These are phyloP conservation scores for Leptinotarsa texana DNA, from an alignment of 1,140 invertebrate genomes.

Conservation along the genomic window DNA sequence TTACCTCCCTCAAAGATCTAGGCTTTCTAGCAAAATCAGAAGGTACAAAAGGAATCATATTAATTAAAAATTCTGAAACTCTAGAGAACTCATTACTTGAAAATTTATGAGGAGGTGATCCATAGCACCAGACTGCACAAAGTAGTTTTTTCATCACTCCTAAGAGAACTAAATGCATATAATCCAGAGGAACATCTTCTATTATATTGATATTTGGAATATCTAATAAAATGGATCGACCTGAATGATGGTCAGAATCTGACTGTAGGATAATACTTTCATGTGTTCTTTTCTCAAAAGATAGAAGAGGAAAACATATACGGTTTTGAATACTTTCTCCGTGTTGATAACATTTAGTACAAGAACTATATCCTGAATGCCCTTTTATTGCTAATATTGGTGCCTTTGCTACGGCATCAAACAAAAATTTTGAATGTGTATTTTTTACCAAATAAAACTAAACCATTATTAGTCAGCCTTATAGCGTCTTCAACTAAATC, in stretches of 20 bases:
- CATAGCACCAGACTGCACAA: conserved; percentile 9
- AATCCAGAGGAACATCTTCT: conserved; percentile 11
- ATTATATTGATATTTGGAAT: conserved; percentile 13
- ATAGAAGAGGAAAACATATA: conserved; percentile 5
- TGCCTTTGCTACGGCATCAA: conserved; percentile 14
- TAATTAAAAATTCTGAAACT: conserved; percentile 1
- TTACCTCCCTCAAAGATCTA: conserved; percentile 36
- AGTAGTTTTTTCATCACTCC: conserved; percentile 14
- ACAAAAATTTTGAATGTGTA: conserved; percentile 15
- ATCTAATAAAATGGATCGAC: background rate
- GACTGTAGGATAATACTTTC: background rate
- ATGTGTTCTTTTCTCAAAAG: conserved; percentile 8
- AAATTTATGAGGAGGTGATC: background rate
- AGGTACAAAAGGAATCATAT: conserved; percentile 30
- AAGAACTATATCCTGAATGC: conserved; percentile 17
- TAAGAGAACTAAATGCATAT: conserved; percentile 12
- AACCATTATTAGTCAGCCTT: background rate
- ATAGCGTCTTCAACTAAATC: conserved; percentile 3
- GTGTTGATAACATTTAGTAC: conserved; percentile 28
- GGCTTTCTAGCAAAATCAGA: conserved; percentile 48
- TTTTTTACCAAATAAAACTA: background rate
- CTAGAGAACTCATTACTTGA: background rate
- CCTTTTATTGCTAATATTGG: conserved; percentile 10
- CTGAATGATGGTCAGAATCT: conserved; percentile 5
- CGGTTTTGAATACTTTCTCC: conserved; percentile 14